phyloP scores from a whole-genome alignment of 2,888 invertebrate species.

The Lymantria monacha region DNA sequence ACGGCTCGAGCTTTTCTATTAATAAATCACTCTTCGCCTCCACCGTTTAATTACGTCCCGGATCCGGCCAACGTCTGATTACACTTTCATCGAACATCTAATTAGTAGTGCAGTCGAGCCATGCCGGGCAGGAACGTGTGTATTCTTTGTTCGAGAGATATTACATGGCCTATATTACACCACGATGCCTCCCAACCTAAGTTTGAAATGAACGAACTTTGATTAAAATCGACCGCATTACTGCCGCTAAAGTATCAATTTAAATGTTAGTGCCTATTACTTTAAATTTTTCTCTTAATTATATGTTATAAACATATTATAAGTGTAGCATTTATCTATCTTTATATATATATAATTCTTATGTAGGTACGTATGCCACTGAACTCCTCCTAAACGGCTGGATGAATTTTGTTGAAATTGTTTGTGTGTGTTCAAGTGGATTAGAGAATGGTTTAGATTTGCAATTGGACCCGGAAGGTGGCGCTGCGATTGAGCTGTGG shows the following conservation, averaged over 20 bases:
- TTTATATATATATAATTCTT: too few relatives aligned
- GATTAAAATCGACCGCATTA: conserved; percentile 70
- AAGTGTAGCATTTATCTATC: too few relatives aligned
- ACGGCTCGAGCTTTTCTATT: conserved; percentile 81
- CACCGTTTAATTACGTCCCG: conserved; percentile 80
- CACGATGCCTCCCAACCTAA: conserved; percentile 56
- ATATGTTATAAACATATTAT: too few relatives aligned
- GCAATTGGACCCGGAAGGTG: too few relatives aligned
- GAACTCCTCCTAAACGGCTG: too few relatives aligned
- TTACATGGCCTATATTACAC: conserved; percentile 68
- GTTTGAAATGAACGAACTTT: conserved; percentile 73
- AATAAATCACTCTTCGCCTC: conserved; percentile 82
- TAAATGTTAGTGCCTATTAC: conserved; percentile 22
- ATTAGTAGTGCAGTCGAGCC: conserved; percentile 76
- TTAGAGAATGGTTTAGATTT: too few relatives aligned
- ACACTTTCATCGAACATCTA: conserved; percentile 82
- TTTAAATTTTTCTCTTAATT: too few relatives aligned
- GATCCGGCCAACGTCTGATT: conserved; percentile 79
- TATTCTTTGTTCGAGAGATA: conserved; percentile 73
- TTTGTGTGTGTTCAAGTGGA: too few relatives aligned
- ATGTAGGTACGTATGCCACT: too few relatives aligned
- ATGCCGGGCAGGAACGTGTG: conserved; percentile 56
- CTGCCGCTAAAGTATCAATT: conserved; percentile 30
- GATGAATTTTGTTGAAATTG: too few relatives aligned
- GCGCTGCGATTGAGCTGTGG: too few relatives aligned